Conservation (phyloP, 1,140 invertebrate genomes). For the Lepidostoma basale region DNA sequence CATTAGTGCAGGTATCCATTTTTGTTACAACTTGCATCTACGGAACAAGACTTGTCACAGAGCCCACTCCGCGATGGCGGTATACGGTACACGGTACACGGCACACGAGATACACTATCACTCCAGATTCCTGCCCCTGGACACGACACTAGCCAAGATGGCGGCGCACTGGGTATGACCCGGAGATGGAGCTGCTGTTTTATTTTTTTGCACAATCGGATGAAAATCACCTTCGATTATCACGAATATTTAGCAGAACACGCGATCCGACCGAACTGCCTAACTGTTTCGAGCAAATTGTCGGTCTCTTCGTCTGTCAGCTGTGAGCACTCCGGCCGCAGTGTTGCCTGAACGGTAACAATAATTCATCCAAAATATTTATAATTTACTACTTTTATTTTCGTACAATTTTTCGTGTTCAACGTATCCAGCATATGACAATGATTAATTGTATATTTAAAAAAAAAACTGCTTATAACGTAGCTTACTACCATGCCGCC, state of each 20-base stretch:
- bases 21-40: neutral
- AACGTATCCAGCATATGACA: too few species aligned
- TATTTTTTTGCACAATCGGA: constrained; percentile 6
- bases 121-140: neutral
- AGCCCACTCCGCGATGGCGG: neutral
- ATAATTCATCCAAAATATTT: neutral
- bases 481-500: too few species aligned
- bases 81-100: too few species aligned
- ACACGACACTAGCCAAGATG: constrained; percentile 5
- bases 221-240: constrained; percentile 7
- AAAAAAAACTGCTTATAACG: too few species aligned
- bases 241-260: neutral
- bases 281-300: constrained; percentile 24
- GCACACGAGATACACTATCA: constrained; percentile 10
- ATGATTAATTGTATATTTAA: too few species aligned
- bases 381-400: too few species aligned
- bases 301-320: constrained; percentile 14
- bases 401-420: too few species aligned
- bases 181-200: neutral
- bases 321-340: neutral
- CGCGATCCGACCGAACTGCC: neutral
- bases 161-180: neutral
- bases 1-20: constrained; percentile 21
- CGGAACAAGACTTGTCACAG: neutral
- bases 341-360: constrained; percentile 8